Evolutionary conservation across 2,113 vertebrate genomes (phyloP), one percentile per base, ranked within the genome.

Genomic region (Odobenus rosmarus): DNA sequence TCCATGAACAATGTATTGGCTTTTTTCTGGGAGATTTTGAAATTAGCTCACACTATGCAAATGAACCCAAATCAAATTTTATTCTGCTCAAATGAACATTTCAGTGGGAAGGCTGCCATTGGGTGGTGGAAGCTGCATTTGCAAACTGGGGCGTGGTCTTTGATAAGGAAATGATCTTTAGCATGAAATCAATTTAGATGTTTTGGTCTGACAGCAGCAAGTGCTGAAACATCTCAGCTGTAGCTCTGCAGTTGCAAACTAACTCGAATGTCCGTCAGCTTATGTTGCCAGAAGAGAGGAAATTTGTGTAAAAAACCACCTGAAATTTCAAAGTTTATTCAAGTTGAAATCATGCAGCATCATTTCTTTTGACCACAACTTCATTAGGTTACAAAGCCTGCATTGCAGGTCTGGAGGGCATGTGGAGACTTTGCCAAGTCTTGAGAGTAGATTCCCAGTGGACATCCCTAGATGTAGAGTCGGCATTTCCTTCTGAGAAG

Each of bases 61-160:
- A 92, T n/a, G 19, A 85, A 51, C 4, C 87, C 53, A 92, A 42
- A 91, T 91, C 72, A 67, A 95, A 64, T 23, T 84, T 92, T 76
- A 51, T 76, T 93, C 28, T 90, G 39, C 28, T 97, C 2, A 33
- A 18, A 33, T 69, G 28, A 10, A 42, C 15, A 84, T 80, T 80
- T 95, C 49, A 74, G 4, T 2, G 9, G 88, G 46, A 87, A 88
- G 24, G 21, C 11, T 33, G 24, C 18, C 62, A 31, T 49, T 39
- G 15, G 39, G 83, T 39, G 39, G 7, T 28, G 6, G 16, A 64
- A 93, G n/a, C 11, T 5, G 0, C 16, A 14, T 81, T 84, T 84
- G 62, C 64, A 95, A 79, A 42, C 2, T 33, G 59, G 18, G 26
- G 2, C 1, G 5, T 64, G 7, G 16, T 71, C 24, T 72, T 76